Conservation (phyloP, 1,140 invertebrate species). For the Varroa destructor region DNA sequence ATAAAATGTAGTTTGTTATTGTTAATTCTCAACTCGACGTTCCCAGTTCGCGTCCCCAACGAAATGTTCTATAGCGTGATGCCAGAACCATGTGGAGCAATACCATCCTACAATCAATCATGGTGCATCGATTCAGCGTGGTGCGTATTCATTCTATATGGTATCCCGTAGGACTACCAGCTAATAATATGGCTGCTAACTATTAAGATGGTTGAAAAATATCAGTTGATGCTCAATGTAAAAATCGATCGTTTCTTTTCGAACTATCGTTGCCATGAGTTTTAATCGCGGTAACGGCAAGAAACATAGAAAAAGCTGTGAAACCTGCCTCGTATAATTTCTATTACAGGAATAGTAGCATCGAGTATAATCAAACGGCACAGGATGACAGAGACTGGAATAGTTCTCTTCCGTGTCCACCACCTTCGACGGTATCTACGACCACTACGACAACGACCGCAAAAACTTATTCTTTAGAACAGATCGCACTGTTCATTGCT, state of each 20-base stretch:
- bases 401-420: neutral
- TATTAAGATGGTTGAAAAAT: too few species aligned
- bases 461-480: neutral
- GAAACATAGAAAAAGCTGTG: too few species aligned
- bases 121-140: conserved; percentile 7
- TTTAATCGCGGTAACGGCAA: too few species aligned
- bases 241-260: too few species aligned
- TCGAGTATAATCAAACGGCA: too few species aligned
- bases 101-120: neutral
- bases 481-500: neutral
- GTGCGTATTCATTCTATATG: neutral
- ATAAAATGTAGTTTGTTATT: neutral
- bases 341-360: too few species aligned
- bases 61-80: neutral
- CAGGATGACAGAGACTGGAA: conserved; percentile 9
- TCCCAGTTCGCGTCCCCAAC: neutral
- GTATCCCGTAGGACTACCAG: too few species aligned
- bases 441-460: neutral
- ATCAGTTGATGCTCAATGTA: too few species aligned
- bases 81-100: neutral
- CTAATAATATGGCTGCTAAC: too few species aligned
- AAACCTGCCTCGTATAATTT: too few species aligned
- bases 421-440: neutral
- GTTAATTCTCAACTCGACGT: neutral
- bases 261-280: too few species aligned